These are phyloP conservation scores for Myrmecophaga tridactyla DNA, from an alignment of 2,113 vertebrate species.

Conservation along the genomic window DNA sequence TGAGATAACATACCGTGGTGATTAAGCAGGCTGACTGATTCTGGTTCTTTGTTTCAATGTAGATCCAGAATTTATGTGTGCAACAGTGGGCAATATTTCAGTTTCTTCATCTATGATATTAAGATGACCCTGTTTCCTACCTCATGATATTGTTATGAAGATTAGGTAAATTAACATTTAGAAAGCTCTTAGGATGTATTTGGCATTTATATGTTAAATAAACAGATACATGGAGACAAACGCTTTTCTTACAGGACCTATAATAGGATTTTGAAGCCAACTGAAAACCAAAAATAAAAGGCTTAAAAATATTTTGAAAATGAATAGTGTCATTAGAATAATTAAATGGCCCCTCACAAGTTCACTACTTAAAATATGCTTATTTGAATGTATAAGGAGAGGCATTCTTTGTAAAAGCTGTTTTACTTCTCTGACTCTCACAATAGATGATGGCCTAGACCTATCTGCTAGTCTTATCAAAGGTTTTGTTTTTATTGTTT, in stretches of 20 bases:
- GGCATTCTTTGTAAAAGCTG: slow-evolving; percentile 14
- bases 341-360: background rate
- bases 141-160: background rate
- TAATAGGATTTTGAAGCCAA: background rate
- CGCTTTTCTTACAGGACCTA: background rate
- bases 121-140: background rate
- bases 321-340: background rate
- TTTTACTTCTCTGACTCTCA: slow-evolving; percentile 15
- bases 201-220: slow-evolving; percentile 27
- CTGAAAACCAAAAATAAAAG: background rate
- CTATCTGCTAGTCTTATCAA: slow-evolving; percentile 41
- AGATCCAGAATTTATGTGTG: background rate
- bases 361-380: slow-evolving; percentile 33
- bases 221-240: background rate
- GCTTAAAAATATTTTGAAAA: slow-evolving; percentile 26
- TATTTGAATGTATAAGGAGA: slow-evolving; percentile 45
- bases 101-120: slow-evolving; percentile 13
- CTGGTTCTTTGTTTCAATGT: background rate
- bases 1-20: background rate
- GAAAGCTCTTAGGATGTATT: background rate
- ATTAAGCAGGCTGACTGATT: background rate
- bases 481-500: slow-evolving; percentile 51
- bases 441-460: background rate
- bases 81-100: background rate
- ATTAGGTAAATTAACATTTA: background rate